A percentile compares a stretch with the other conserved stretches of the same genome.
phyloP scores from a whole-genome alignment of 2,113 vertebrate genomes.

The Peromyscus maniculatus region DNA sequence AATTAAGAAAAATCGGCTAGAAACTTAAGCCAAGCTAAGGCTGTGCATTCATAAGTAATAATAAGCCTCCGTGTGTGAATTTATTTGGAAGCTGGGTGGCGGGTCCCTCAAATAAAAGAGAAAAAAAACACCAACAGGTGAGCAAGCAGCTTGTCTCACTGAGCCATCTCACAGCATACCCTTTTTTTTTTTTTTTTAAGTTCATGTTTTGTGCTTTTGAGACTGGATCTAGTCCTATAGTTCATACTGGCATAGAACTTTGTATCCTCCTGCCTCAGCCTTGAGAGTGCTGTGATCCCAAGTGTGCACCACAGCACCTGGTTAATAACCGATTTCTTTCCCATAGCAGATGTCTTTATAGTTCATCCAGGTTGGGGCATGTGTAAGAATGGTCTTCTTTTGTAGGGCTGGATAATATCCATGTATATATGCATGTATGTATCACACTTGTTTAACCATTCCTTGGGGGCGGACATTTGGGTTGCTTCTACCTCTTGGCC shows the following conservation, averaged over 20 bases:
- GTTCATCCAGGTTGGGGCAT: neutral
- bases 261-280: neutral
- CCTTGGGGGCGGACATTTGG: neutral
- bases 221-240: neutral
- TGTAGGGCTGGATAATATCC: neutral
- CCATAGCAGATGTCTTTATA: neutral
- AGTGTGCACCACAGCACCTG: neutral
- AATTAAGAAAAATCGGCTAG: too few species aligned
- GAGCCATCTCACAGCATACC: neutral
- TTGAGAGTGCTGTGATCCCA: neutral
- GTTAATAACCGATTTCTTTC: neutral
- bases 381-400: neutral
- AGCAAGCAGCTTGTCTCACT: neutral
- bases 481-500: neutral
- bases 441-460: neutral
- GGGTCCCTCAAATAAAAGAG: too few species aligned
- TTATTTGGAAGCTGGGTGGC: too few species aligned
- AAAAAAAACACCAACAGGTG: too few species aligned
- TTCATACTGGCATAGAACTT: neutral
- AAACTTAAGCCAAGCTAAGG: too few species aligned
- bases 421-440: neutral
- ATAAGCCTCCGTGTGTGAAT: too few species aligned
- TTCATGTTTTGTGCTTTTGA: neutral
- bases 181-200: too few species aligned
- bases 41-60: too few species aligned